Evolutionary conservation across 2,797 vertebrate species (phyloP), one percentile per base, ranked within the genome.

Genomic region (Melanotaenia nigrans): DNA sequence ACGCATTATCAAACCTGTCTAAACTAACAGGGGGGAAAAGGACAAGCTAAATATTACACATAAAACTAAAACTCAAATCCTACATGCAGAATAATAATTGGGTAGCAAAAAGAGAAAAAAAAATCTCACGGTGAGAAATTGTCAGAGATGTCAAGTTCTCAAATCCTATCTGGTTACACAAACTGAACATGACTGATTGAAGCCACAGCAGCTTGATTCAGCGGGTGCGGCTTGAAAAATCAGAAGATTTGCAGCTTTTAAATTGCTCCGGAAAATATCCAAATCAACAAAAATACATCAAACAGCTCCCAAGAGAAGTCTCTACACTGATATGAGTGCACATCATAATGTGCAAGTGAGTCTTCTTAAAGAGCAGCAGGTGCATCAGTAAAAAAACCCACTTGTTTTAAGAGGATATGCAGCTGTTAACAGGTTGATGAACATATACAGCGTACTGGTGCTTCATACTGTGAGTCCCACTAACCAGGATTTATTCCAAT

Each of bases 331-430:
- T 28, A 13, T 1, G 7, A 25, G 11, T 12, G 22, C 28, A 5
- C 51, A 53, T 25, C 51, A 9, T 22, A 14, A 54, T 54, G 18
- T 25, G 25, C 12, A 4, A 1, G 3, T 33, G 1, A 28, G 25
- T 45, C 12, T 22, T 58, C 38, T n/a, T 54, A 22, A 30, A 67
- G 55, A 55, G 30, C 53, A 66, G 53, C 65, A 32, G 54, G 13
- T 56, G 65, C 0, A 45, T 67, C 36, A 32, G 25, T 56, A 14
- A 54, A n/a, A 28, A 53, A 57, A 64, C 0, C 20, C 45, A 65
- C 8, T 45, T 45, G 65, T 56, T 45, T 45, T 54, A 54, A 24
- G 25, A 45, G 56, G 36, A 61, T 42, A 42, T 63, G 58, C 11
- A 64, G 56, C 30, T 36, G 33, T 65, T 42, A 62, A 47, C 24